Base-by-base conservation (phyloP, 2,797 vertebrate species). In the Periophthalmus magnuspinnatus region DNA sequence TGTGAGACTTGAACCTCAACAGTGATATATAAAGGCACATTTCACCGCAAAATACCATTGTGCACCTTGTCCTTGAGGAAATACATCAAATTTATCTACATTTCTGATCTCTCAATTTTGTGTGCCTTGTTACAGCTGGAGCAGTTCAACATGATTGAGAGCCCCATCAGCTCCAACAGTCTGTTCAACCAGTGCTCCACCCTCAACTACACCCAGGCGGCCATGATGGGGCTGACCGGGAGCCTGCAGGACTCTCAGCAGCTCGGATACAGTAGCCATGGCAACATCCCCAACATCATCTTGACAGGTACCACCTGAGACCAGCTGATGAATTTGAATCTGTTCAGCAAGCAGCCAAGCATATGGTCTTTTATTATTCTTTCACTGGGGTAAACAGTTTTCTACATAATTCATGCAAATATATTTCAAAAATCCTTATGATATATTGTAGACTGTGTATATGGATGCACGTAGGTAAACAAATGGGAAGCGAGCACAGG, bases 121-220 rank as follows among this genome's bases (percentile, higher is more conserved):
- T 28, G 28, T 28, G 28, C 14, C 3, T 58, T 32, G 63, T 58
- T 32, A 17, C 76, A 99, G 97, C 95, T 99, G 69, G 97, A 99
- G 83, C 97, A 99, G 92, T 99, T 99, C 93, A 99, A 97, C 84
- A 99, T 98, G 97, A 94, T 99, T 6, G 97, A 99, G 85, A 97
- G 88, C 38, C 94, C 96, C 78, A 96, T 96, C 89, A 97, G 95
- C 90, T 95, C 96, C 84, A 94, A 92, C 89, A 94, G 93, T 93
- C 94, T 98, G 62, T 99, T 95, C 92, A 97, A 92, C 93, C 95
- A 96, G 0, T 97, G 96, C 79, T 96, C 97, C 76, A 97, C 97
- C 5, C 96, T 99, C 63, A 98, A 95, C 95, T 99, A 97, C 89
- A 97, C 97, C 0, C 97, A 99, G 90, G 98, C 97, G 0, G 96